phyloP scores from a whole-genome alignment of 2,797 vertebrate species.

The Eurystomus glaucurus region DNA sequence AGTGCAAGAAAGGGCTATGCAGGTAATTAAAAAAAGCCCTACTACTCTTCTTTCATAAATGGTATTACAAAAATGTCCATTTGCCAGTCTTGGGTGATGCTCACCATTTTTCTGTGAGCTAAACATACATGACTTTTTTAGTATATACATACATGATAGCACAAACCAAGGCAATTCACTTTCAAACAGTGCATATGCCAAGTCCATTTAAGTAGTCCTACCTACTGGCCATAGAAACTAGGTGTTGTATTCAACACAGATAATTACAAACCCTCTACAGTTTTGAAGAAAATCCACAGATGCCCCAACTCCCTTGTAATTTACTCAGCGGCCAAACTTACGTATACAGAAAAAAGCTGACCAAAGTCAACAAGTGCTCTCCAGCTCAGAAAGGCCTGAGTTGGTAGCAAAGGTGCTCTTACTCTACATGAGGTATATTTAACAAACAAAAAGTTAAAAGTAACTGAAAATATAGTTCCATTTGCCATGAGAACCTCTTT shows the following conservation, averaged over 20 bases:
- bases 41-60: background rate
- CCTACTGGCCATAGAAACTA: background rate
- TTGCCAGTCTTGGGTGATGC: background rate
- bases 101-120: background rate
- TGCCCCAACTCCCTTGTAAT: accelerated
- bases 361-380: background rate
- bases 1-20: background rate
- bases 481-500: background rate
- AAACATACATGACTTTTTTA: background rate
- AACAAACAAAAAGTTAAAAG: background rate
- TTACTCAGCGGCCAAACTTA: background rate
- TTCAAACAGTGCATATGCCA: background rate
- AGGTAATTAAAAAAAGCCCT: background rate
- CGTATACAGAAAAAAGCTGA: background rate
- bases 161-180: background rate
- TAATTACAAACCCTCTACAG: background rate
- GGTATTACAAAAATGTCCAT: background rate
- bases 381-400: background rate
- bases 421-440: background rate
- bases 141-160: background rate
- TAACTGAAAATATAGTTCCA: background rate
- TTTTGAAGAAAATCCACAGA: background rate
- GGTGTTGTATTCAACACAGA: background rate
- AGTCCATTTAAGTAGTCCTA: background rate
- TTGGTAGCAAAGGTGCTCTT: background rate